Evolutionary conservation across 2,888 invertebrate species (phyloP).

Genomic region (Xestia sexstrigata): DNA sequence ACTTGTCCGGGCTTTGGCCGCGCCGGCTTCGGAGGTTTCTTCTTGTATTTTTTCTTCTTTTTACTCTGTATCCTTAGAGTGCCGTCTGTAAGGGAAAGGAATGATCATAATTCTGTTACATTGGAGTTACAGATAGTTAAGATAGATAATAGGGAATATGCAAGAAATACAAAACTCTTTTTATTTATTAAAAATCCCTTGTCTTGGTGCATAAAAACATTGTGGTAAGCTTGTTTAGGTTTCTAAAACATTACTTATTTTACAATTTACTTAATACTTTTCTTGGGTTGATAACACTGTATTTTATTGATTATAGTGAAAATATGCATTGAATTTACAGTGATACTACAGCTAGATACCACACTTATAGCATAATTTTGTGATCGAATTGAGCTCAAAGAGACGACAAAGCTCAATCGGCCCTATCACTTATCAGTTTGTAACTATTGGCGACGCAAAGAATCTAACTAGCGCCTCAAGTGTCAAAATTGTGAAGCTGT

Average conservation of each 20-base stretch:
- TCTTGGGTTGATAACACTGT: too few relatives aligned
- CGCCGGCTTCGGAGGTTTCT: constrained; percentile 94
- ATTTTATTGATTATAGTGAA: too few relatives aligned
- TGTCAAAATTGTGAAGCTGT: too few relatives aligned
- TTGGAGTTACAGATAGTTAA: background rate
- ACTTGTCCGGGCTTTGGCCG: constrained; percentile 95
- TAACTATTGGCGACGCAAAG: too few relatives aligned
- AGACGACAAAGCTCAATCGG: background rate
- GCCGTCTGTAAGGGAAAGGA: constrained; percentile 72
- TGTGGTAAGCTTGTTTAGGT: too few relatives aligned
- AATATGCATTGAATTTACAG: background rate
- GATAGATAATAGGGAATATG: too few relatives aligned
- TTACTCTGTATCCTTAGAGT: constrained; percentile 83
- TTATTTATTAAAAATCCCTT: too few relatives aligned
- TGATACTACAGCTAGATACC: background rate
- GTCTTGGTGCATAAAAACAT: too few relatives aligned
- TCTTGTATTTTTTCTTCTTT: constrained; percentile 95
- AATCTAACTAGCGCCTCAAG: too few relatives aligned
- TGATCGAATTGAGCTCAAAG: background rate
- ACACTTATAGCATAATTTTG: background rate
- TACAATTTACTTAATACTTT: too few relatives aligned
- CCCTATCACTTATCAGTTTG: background rate
- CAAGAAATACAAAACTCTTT: too few relatives aligned
- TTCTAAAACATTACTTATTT: too few relatives aligned
- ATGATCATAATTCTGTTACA: background rate